Evolutionary conservation across 2,797 vertebrate genomes (phyloP).

Genomic region (Helicolenus hilgendorfi): DNA sequence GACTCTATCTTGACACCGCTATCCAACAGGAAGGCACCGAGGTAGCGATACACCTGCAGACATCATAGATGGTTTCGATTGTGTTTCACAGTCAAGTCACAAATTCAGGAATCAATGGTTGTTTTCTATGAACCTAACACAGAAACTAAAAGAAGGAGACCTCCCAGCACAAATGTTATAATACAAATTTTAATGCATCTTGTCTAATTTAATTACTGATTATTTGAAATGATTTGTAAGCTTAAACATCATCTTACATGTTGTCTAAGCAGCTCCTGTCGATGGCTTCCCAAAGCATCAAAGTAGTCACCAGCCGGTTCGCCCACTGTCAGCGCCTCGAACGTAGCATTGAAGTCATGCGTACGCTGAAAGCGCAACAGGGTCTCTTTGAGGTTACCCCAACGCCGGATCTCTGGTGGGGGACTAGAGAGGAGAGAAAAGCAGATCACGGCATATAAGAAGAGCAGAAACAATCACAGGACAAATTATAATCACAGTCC

Average conservation of each 20-base stretch:
- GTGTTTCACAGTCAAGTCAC: neutral
- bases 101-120: neutral
- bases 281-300: constrained; percentile 89
- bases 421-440: constrained; percentile 80
- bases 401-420: constrained; percentile 92
- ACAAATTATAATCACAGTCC: neutral
- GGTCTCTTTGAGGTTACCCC: constrained; percentile 94
- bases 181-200: neutral
- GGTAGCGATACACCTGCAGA: constrained; percentile 94
- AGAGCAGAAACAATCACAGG: neutral
- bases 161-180: neutral
- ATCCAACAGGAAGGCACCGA: constrained; percentile 94
- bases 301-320: constrained; percentile 94
- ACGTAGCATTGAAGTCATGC: constrained; percentile 93
- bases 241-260: constrained; percentile 88
- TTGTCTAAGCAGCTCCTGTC: constrained; percentile 94
- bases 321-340: constrained; percentile 93
- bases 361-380: constrained; percentile 93
- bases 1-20: constrained; percentile 95
- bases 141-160: neutral
- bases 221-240: neutral
- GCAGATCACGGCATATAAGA: neutral
- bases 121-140: neutral
- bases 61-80: neutral
- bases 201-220: neutral